Percentiles rank a stretch among this genome's conserved stretches.
These are phyloP conservation scores for Lutjanus campechanus DNA, from an alignment of 2,797 vertebrate genomes.

Conservation along the genomic window DNA sequence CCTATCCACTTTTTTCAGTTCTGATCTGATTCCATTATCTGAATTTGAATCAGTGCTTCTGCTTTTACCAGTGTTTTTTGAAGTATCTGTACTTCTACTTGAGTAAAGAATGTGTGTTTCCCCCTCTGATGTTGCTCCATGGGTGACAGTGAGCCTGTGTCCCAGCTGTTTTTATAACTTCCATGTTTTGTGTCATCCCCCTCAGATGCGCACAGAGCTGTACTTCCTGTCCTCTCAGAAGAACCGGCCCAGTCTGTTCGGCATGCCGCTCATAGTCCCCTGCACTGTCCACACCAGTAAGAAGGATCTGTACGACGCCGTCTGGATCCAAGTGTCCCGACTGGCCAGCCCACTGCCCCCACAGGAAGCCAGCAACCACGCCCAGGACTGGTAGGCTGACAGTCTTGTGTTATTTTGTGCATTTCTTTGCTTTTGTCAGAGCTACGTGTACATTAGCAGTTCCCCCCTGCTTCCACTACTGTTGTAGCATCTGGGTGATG, in stretches of 20 bases:
- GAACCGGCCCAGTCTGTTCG: slow-evolving; percentile 97
- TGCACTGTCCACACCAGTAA: slow-evolving; percentile 95
- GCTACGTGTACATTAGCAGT: no score
- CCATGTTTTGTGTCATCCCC: not conserved
- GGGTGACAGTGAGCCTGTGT: not conserved
- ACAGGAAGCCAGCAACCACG: slow-evolving; percentile 98
- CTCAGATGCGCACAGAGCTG: slow-evolving; percentile 95
- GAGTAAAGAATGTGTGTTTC: no score
- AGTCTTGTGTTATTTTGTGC: not conserved
- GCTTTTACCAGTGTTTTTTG: no score
- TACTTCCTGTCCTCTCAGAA: slow-evolving; percentile 99
- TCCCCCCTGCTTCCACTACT: not conserved
- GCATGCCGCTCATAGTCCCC: slow-evolving; percentile 98
- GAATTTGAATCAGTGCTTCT: no score
- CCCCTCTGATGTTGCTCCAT: not conserved
- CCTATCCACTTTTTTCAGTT: no score
- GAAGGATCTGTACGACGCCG: slow-evolving; percentile 95
- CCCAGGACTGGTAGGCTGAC: slow-evolving; percentile 93
- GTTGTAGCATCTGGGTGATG: no score
- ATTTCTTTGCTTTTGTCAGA: not conserved
- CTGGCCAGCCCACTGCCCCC: slow-evolving; percentile 97
- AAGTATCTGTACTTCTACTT: no score
- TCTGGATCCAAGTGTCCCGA: slow-evolving; percentile 99
- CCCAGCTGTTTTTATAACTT: not conserved
- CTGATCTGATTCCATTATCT: no score